These are phyloP conservation scores for Neoascia interrupta DNA, from an alignment of 2,888 invertebrate species.

Conservation along the genomic window DNA sequence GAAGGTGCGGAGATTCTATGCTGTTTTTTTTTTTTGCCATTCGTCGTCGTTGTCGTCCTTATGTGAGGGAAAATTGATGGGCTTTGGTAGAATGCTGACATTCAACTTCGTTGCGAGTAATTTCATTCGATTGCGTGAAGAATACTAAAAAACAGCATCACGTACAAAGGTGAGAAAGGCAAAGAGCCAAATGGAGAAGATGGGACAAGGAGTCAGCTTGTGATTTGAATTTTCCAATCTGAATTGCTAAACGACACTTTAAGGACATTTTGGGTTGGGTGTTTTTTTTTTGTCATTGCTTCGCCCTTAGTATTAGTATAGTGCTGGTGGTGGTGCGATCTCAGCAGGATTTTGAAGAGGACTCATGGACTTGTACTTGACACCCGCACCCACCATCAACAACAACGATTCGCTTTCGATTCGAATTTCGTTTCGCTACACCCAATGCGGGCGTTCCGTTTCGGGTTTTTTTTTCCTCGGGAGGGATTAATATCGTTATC, in stretches of 20 bases:
- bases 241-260: constrained; percentile 69
- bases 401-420: constrained; percentile 26
- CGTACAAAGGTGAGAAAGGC: constrained; percentile 42
- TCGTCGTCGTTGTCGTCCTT: constrained; percentile 10
- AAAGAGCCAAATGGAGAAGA: neutral
- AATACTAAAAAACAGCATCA: constrained; percentile 67
- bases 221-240: constrained; percentile 69
- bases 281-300: neutral
- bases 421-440: neutral
- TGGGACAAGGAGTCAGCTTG: constrained; percentile 16
- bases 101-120: constrained; percentile 68
- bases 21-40: neutral
- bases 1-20: neutral
- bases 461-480: neutral
- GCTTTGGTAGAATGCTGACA: constrained; percentile 60
- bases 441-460: neutral
- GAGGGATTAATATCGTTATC: constrained; percentile 59
- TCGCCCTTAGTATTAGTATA: neutral
- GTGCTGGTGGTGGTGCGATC: constrained; percentile 6
- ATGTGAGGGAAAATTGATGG: constrained; percentile 51
- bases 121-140: constrained; percentile 67
- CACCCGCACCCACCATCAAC: neutral
- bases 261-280: constrained; percentile 26
- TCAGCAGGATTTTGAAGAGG: constrained; percentile 37
- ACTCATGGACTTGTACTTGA: too few species aligned